phyloP scores from a whole-genome alignment of 2,113 vertebrate species.

The Chaetodon auriga region DNA sequence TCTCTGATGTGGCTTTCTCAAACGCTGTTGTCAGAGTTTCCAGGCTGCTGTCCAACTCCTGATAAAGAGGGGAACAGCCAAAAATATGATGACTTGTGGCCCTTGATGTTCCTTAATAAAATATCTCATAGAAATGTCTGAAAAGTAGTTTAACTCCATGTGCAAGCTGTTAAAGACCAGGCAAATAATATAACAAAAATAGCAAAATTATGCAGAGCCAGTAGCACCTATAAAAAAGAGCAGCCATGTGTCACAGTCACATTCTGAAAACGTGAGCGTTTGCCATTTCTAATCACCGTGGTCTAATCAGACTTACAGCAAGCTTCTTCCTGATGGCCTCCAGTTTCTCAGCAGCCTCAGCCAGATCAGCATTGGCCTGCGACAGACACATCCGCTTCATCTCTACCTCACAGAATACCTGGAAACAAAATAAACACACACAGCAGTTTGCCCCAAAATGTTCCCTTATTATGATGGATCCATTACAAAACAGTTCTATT shows the following conservation, averaged over 20 bases:
- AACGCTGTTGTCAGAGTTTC: conserved; percentile 89
- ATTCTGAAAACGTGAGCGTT: neutral
- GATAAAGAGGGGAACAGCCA: conserved; percentile 12
- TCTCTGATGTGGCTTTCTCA: conserved; percentile 92
- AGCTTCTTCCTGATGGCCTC: conserved; percentile 84
- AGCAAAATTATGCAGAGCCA: neutral
- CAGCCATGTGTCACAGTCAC: neutral
- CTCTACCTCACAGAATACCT: conserved; percentile 84
- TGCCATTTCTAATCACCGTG: neutral
- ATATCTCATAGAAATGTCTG: neutral
- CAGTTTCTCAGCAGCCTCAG: conserved; percentile 84
- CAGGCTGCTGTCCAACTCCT: conserved; percentile 92
- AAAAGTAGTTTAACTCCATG: neutral
- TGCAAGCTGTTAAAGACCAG: no score
- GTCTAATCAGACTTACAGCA: conserved; percentile 65
- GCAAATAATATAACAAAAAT: no score
- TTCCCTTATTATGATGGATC: neutral
- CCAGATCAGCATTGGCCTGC: conserved; percentile 84
- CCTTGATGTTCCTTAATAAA: neutral
- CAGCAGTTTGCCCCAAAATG: neutral
- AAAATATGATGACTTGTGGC: neutral
- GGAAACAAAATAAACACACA: conserved; percentile 19
- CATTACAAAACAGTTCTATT: neutral
- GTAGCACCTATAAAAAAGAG: neutral
- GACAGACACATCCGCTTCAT: conserved; percentile 83